phyloP scores from a whole-genome alignment of 1,140 invertebrate species.

The Meteorus sp. region DNA sequence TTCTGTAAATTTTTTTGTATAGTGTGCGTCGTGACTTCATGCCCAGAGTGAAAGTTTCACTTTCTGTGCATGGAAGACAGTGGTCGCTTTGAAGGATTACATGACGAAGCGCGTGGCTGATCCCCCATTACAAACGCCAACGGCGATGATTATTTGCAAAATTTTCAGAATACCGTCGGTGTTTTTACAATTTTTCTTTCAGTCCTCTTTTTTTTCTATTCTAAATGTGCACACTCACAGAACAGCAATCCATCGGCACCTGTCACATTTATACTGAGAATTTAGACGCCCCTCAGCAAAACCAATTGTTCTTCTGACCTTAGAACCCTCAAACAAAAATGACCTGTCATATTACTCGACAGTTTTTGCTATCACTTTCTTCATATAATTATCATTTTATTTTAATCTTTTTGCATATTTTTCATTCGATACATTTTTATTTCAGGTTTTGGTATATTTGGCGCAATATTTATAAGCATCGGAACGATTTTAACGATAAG shows the following conservation, averaged over 20 bases:
- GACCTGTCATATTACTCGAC: too few relatives aligned
- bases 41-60: slow-evolving; percentile 15
- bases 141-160: not conserved
- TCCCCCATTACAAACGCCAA: too few relatives aligned
- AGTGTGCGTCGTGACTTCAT: not conserved
- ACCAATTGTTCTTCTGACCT: too few relatives aligned
- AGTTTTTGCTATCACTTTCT: too few relatives aligned
- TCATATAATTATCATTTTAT: not conserved
- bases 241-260: not conserved
- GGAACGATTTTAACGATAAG: slow-evolving; percentile 36
- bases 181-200: too few relatives aligned
- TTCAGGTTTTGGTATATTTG: slow-evolving; percentile 44
- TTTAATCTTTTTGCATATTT: not conserved
- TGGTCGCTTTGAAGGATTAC: not conserved
- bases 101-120: not conserved
- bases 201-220: too few relatives aligned
- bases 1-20: not conserved
- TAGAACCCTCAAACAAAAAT: too few relatives aligned
- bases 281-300: too few relatives aligned
- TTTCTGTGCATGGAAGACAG: too few relatives aligned
- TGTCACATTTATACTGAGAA: not conserved
- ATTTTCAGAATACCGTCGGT: too few relatives aligned
- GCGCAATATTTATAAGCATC: slow-evolving; percentile 36
- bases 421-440: too few relatives aligned
- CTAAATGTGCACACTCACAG: not conserved